Percentiles rank a stretch among this genome's conserved stretches.
Conservation (phyloP, 2,797 vertebrate genomes). For the Notamacropus eugenii region DNA sequence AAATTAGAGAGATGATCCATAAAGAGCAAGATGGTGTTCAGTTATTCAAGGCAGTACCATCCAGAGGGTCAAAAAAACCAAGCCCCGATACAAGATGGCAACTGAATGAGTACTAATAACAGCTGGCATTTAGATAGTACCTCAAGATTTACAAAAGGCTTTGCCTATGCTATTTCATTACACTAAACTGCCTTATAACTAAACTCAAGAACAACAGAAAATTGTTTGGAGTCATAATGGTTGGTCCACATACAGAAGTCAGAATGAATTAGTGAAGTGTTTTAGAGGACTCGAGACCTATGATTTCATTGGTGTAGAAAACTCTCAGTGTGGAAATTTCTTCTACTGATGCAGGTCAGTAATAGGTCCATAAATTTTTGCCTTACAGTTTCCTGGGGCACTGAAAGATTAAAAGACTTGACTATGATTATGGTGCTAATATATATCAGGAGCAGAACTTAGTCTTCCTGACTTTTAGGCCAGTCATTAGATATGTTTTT, state of each 20-base stretch:
- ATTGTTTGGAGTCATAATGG: neutral
- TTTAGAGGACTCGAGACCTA: neutral
- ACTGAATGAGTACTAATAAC: neutral
- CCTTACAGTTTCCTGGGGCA: neutral
- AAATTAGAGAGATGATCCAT: slow-evolving; percentile 3
- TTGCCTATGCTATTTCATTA: neutral
- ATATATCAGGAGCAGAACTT: neutral
- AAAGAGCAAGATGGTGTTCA: slow-evolving; percentile 25
- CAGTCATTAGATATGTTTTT: neutral
- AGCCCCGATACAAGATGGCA: neutral
- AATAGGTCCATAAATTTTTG: neutral
- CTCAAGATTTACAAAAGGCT: neutral
- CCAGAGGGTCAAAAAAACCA: slow-evolving; percentile 3
- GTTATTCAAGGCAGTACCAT: slow-evolving; percentile 27
- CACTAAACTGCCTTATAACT: neutral
- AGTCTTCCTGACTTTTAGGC: neutral
- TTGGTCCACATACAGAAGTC: neutral
- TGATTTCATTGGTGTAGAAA: neutral
- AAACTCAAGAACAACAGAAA: neutral
- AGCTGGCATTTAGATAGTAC: neutral
- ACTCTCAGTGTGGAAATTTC: neutral
- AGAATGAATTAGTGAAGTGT: neutral
- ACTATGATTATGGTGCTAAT: neutral
- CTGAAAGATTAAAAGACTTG: neutral
- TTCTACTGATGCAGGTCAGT: neutral